Evolutionary conservation across 2,797 vertebrate species (phyloP), one percentile per base, ranked within the genome.

Genomic region (Eurystomus glaucurus): DNA sequence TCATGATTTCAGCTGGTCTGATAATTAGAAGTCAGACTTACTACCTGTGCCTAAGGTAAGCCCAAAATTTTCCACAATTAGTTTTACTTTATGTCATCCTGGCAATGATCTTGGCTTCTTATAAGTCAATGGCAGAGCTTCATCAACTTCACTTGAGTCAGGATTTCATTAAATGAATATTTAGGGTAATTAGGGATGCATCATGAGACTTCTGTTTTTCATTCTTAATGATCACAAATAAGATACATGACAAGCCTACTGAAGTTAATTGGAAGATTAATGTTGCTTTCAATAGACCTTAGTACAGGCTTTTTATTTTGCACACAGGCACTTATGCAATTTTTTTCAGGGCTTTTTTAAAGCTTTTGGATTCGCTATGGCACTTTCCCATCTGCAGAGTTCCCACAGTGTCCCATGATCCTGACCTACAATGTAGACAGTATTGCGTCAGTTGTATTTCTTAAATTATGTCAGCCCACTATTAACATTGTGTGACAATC

Each of bases 91-190:
- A 10, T 78, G 55, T 14, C 23, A 45, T 45, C 22, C 39, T 93
- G 68, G 64, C 72, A 94, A 33, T 28, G 18, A 50, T 78, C 26
- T 37, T 92, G 54, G 20, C 52, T 65, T 52, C 54, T 84, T 88
- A 22, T 70, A 92, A 92, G 69, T 65, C 65, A 81, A 4, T 33
- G 61, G 41, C 50, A 76, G 39, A 69, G 29, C 33, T 86, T 94
- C 83, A 72, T 35, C 64, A 68, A 17, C 60, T 43, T 74, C 35
- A 14, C 14, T 83, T 60, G 37, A 88, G 45, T 75, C 46, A 81
- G 51, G 29, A 86, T 69, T 92, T 76, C 80, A 88, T 94, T 88
- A 86, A 91, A 88, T 76, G 52, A 93, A 39, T 93, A 93, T 96
- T 94, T 90, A 62, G 43, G 26, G 25, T 95, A 93, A 95, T 95